These are phyloP conservation scores for Hydraecia micacea DNA, from an alignment of 2,888 invertebrate species.

Conservation along the genomic window DNA sequence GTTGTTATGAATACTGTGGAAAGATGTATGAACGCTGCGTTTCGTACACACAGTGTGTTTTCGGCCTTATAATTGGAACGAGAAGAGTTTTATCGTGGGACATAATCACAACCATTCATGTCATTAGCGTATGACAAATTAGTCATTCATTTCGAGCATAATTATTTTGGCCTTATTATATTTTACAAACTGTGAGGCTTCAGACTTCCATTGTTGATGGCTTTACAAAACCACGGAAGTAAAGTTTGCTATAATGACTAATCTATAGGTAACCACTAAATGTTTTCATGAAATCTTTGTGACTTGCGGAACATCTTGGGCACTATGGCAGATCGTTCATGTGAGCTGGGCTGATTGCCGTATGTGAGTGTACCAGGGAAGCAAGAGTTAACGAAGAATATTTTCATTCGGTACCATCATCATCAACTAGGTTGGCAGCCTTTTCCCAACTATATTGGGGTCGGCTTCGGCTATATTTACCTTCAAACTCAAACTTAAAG, in stretches of 20 bases:
- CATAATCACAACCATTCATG: too few relatives aligned
- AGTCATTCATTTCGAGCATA: too few relatives aligned
- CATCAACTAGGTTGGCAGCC: too few relatives aligned
- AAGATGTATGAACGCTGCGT: slow-evolving; percentile 48
- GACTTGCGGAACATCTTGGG: accelerated
- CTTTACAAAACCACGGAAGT: not conserved
- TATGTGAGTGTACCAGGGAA: not conserved
- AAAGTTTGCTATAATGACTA: not conserved
- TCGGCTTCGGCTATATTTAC: too few relatives aligned
- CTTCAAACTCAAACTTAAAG: too few relatives aligned
- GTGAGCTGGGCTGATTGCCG: not conserved
- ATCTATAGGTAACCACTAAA: not conserved
- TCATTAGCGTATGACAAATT: too few relatives aligned
- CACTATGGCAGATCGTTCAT: not conserved
- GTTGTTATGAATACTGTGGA: slow-evolving; percentile 47
- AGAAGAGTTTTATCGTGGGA: slow-evolving; percentile 20
- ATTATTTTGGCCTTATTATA: not conserved
- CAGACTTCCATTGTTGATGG: not conserved
- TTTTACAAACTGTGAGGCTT: not conserved
- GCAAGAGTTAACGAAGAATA: not conserved
- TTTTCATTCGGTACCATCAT: too few relatives aligned
- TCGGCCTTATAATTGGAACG: slow-evolving; percentile 16
- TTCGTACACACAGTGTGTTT: slow-evolving; percentile 25
- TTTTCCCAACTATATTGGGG: too few relatives aligned
- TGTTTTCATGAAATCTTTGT: not conserved